Evolutionary conservation across 2,113 vertebrate species (phyloP), one percentile per base, ranked within the genome.

Genomic region (Climacteris rufus): DNA sequence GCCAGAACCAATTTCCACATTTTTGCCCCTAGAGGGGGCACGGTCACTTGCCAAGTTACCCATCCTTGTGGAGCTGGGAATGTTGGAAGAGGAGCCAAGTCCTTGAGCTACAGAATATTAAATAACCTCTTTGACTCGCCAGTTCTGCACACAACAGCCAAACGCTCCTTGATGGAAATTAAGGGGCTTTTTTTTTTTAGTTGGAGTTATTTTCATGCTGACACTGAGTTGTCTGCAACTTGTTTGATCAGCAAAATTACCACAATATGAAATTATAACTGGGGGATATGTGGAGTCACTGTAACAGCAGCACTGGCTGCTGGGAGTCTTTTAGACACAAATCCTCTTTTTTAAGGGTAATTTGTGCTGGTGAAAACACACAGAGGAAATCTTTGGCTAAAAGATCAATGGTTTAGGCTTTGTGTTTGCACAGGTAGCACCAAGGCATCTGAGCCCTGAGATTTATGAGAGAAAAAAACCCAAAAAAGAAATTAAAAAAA

Each of bases 21-120:
- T 93, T 78, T 24, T 96, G 80, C 88, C 94, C 88, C 91, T 89
- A 96, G 97, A 91, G 95, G 94, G 96, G 84, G 94, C 83, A 94
- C 89, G 90, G 59, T 27, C 90, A 44, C 76, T 86, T 27, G 37
- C n/a, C 56, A 83, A 65, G 70, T 88, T 22, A 30, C 80, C 78
- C 80, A 81, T 83, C 75, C 76, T 65, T 28, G 61, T 70, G 75
- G n/a, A 88, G 65, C 20, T 78, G 65, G 65, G 50, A 45, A 57
- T 20, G 61, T 61, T 19, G 94, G 94, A 95, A 87, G 80, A 60
- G 47, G 15, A 92, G 91, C 95, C 94, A 95, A 85, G 42, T 86
- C 82, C 94, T 77, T 86, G 65, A 94, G 87, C 75, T 78, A 93
- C 21, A 82, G 66, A 93, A 56, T 54, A 92, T 68, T 87, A 71